These are phyloP conservation scores for Achatina immaculata DNA, from an alignment of 1,140 invertebrate species.

Conservation along the genomic window DNA sequence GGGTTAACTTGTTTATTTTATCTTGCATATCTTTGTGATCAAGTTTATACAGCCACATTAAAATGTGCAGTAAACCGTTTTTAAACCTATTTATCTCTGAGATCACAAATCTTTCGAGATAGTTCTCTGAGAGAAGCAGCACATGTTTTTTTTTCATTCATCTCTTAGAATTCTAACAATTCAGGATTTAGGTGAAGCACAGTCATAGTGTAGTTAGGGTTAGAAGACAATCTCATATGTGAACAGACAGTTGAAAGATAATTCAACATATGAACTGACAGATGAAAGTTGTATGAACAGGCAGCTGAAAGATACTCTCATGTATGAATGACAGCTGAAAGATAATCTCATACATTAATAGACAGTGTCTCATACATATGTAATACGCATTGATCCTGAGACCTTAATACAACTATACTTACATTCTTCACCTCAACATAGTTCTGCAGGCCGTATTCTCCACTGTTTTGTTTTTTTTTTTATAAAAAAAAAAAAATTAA, in stretches of 20 bases:
- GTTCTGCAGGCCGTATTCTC: conserved; percentile 87
- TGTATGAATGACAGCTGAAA: not conserved
- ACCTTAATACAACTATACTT: conserved; percentile 66
- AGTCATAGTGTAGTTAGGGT: too few species aligned
- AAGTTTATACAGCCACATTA: too few species aligned
- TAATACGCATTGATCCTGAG: not conserved
- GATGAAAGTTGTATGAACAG: not conserved
- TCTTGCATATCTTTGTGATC: too few species aligned
- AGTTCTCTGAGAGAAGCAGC: too few species aligned
- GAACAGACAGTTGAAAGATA: not conserved
- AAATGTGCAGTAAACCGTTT: too few species aligned
- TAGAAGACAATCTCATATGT: too few species aligned
- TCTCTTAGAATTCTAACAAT: too few species aligned
- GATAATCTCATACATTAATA: not conserved
- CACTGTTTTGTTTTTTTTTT: conserved; percentile 73
- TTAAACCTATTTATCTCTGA: too few species aligned
- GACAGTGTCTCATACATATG: not conserved
- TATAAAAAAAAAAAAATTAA: not conserved
- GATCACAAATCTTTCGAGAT: too few species aligned
- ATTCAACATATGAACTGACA: not conserved
- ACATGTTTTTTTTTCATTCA: too few species aligned
- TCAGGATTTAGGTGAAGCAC: too few species aligned
- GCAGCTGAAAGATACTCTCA: not conserved
- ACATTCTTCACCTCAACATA: conserved; percentile 95
- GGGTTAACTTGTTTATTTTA: too few species aligned